Evolutionary conservation across 1,140 invertebrate species (phyloP).

Genomic region (Drosophila triauraria): DNA sequence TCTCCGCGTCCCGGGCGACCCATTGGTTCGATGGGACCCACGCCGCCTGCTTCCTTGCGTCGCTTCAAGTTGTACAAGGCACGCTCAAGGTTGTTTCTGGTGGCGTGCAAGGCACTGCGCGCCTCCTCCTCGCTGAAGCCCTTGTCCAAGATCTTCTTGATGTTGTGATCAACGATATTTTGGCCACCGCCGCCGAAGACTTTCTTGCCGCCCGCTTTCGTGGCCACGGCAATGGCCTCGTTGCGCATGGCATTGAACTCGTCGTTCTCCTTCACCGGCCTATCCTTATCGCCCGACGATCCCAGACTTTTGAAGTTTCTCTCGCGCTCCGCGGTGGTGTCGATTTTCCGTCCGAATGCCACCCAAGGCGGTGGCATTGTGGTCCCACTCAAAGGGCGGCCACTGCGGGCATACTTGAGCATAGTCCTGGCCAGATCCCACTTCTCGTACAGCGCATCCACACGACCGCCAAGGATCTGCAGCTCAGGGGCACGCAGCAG

Average conservation of each 20-base stretch:
- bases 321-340: slow-evolving; percentile 87
- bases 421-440: slow-evolving; percentile 95
- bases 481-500: slow-evolving; percentile 89
- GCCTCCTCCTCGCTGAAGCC: slow-evolving; percentile 92
- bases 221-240: slow-evolving; percentile 94
- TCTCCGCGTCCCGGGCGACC: slow-evolving; percentile 86
- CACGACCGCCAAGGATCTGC: slow-evolving; percentile 92
- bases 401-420: slow-evolving; percentile 89
- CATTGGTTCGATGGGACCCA: slow-evolving; percentile 68
- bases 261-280: slow-evolving; percentile 88
- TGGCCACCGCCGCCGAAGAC: slow-evolving; percentile 90
- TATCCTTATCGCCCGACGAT: slow-evolving; percentile 86
- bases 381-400: slow-evolving; percentile 87
- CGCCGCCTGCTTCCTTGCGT: slow-evolving; percentile 84
- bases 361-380: slow-evolving; percentile 95
- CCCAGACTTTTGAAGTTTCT: slow-evolving; percentile 90
- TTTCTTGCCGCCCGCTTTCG: slow-evolving; percentile 91
- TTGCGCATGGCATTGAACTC: slow-evolving; percentile 94
- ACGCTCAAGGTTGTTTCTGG: slow-evolving; percentile 90
- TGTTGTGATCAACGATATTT: slow-evolving; percentile 91
- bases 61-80: slow-evolving; percentile 90
- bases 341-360: slow-evolving; percentile 92
- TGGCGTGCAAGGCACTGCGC: slow-evolving; percentile 89
- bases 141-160: slow-evolving; percentile 92
- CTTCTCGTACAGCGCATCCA: slow-evolving; percentile 93